Evolutionary conservation across 2,797 vertebrate species (phyloP).

Genomic region (Sebastes nivosus): DNA sequence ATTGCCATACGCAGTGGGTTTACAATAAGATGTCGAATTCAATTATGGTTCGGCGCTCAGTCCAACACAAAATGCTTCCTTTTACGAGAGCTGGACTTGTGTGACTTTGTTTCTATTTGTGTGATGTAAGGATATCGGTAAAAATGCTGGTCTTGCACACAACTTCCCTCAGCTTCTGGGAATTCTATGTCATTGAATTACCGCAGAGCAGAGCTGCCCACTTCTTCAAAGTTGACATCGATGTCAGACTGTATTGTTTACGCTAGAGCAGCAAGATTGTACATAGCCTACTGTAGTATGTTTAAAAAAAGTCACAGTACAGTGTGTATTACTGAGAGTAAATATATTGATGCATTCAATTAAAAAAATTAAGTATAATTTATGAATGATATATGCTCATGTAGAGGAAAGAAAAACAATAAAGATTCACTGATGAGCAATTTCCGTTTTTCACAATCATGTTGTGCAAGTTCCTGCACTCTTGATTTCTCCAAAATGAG

Average conservation of each 20-base stretch:
- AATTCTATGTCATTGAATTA: slow-evolving; percentile 17
- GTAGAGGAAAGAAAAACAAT: not conserved
- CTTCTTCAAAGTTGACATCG: not conserved
- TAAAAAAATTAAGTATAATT: not conserved
- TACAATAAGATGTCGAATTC: slow-evolving; percentile 56
- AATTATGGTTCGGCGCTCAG: slow-evolving; percentile 15
- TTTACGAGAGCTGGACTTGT: not conserved
- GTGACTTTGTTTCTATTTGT: slow-evolving; percentile 1
- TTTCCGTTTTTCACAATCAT: not conserved
- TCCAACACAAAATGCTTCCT: slow-evolving; percentile 22
- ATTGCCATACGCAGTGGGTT: slow-evolving; percentile 33
- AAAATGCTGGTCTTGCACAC: not conserved
- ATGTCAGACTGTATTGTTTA: not conserved
- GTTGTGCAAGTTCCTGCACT: not conserved
- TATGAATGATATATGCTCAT: not conserved
- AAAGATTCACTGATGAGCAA: not conserved
- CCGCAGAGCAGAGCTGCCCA: not conserved
- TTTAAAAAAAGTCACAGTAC: not conserved
- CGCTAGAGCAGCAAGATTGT: not conserved
- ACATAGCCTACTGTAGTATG: not conserved
- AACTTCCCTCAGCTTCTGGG: not conserved
- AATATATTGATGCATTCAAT: not conserved
- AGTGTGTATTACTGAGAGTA: not conserved
- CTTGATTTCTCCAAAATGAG: not conserved
- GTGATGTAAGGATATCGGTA: not conserved